A percentile compares a stretch with the other conserved stretches of the same genome.
These are phyloP conservation scores for Petrocephalus zakoni DNA, from an alignment of 2,113 vertebrate genomes.

Conservation along the genomic window DNA sequence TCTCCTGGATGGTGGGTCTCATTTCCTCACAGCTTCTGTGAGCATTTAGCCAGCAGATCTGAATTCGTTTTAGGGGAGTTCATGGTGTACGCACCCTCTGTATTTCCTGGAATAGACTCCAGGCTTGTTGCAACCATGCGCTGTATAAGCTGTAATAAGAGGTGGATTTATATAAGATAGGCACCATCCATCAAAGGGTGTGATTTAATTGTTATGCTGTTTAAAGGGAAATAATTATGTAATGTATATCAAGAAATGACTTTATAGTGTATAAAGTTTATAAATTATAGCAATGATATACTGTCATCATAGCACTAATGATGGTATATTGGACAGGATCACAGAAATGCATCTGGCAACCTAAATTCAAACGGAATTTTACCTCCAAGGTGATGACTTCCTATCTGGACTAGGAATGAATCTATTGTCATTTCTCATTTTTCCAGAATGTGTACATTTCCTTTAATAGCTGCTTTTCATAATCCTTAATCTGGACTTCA, in stretches of 20 bases:
- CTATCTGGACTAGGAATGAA: background rate
- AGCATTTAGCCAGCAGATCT: background rate
- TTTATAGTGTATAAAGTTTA: background rate
- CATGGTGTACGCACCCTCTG: background rate
- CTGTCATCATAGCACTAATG: too few species aligned
- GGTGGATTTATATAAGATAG: too few species aligned
- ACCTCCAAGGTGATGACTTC: background rate
- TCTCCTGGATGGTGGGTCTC: background rate
- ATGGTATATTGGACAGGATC: background rate
- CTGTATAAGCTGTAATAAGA: background rate
- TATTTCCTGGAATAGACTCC: background rate
- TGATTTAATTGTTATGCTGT: background rate
- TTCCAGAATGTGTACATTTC: background rate
- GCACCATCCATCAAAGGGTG: background rate
- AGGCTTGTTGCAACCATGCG: background rate
- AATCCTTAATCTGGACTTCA: background rate
- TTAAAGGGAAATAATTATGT: background rate
- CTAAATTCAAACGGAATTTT: background rate
- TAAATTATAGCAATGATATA: background rate
- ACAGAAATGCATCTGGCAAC: background rate
- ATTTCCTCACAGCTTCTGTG: background rate
- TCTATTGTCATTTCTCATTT: background rate
- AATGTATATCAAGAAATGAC: background rate
- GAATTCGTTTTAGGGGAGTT: background rate
- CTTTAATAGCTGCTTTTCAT: background rate